Percentiles rank a stretch among this genome's conserved stretches.
Evolutionary conservation across 2,797 vertebrate genomes (phyloP).

Genomic region (Heteromormyrus szaboi): DNA sequence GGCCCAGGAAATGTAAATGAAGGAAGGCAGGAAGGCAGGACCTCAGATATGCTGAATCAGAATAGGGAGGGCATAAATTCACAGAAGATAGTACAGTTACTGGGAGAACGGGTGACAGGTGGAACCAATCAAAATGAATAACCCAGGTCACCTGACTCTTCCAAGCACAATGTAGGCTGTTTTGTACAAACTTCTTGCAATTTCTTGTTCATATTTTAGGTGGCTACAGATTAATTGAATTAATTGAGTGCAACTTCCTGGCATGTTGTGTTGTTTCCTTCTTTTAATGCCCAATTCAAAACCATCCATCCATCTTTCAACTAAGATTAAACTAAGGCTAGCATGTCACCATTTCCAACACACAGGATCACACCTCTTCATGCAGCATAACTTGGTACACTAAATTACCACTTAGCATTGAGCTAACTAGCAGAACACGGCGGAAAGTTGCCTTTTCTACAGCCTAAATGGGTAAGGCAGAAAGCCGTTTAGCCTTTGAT

Average conservation of each 20-base stretch:
- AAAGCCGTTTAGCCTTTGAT: neutral
- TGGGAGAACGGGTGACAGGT: neutral
- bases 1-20: neutral
- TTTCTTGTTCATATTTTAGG: neutral
- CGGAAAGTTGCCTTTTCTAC: neutral
- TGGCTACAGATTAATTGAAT: neutral
- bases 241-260: neutral
- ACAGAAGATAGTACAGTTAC: neutral
- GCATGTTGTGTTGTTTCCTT: neutral
- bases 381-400: neutral
- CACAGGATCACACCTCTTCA: neutral
- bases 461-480: neutral
- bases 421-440: neutral
- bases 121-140: neutral
- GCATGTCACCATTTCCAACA: neutral
- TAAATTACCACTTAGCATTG: neutral
- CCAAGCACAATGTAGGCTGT: neutral
- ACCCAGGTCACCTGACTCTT: neutral
- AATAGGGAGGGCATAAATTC: neutral
- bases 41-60: neutral
- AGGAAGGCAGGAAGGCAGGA: neutral
- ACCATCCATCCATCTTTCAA: neutral
- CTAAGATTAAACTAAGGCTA: neutral
- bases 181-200: neutral
- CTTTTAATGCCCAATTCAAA: neutral